Conservation (phyloP, 2,888 invertebrate genomes). For the Aproaerema taeniolella region DNA sequence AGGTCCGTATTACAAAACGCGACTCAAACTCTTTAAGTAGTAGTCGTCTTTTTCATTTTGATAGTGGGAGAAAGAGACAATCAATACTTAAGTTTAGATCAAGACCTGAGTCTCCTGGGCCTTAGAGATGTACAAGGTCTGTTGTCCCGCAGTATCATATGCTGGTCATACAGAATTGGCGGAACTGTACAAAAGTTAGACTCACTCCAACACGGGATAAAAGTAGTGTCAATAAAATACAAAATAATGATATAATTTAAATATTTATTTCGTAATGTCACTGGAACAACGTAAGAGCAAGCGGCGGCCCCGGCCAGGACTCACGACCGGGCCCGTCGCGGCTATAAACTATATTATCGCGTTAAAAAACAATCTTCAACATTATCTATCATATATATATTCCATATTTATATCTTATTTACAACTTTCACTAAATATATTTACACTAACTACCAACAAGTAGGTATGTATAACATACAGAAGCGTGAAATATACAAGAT, state of each 20-base stretch:
- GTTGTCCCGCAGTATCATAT: too few relatives aligned
- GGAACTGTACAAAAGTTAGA: too few relatives aligned
- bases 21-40: too few relatives aligned
- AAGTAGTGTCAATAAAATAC: conserved; percentile 37
- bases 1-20: too few relatives aligned
- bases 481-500: conserved; percentile 59
- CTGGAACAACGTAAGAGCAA: conserved; percentile 62
- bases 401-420: conserved; percentile 58
- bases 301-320: conserved; percentile 62
- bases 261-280: conserved; percentile 76
- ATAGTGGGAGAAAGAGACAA: too few relatives aligned
- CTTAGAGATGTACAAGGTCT: too few relatives aligned
- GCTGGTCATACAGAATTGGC: too few relatives aligned
- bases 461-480: conserved; percentile 73
- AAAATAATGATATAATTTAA: conserved; percentile 60
- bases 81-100: too few relatives aligned
- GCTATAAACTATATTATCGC: conserved; percentile 65
- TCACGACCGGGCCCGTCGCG: conserved; percentile 56
- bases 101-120: too few relatives aligned
- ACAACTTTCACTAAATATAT: conserved; percentile 65
- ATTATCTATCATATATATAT: conserved; percentile 45
- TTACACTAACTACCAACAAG: conserved; percentile 61
- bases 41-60: too few relatives aligned
- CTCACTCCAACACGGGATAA: too few relatives aligned
- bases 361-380: conserved; percentile 71